Conservation (phyloP, 2,888 invertebrate species). For the Drosophila sordidapex region DNA sequence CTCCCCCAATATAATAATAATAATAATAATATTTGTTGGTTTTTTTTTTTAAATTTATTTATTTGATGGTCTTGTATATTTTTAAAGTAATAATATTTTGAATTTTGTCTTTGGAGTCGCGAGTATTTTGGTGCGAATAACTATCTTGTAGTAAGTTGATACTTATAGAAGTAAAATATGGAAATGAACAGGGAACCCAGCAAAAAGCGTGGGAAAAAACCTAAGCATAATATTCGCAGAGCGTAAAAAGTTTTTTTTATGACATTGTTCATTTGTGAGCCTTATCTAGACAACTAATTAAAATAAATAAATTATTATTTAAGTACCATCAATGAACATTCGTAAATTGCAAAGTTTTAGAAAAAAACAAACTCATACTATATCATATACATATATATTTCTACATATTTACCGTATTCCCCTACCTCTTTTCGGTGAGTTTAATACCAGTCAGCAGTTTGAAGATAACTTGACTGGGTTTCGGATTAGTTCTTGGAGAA, state of each 20-base stretch:
- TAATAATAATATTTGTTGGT: slow-evolving; percentile 2
- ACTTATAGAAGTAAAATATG: not conserved
- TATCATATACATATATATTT: not conserved
- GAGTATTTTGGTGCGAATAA: not conserved
- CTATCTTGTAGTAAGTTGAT: not conserved
- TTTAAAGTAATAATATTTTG: not conserved
- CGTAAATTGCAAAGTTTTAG: not conserved
- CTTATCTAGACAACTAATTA: not conserved
- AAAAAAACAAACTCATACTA: not conserved
- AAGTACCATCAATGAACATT: not conserved
- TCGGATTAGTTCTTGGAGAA: not conserved
- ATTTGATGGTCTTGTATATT: not conserved
- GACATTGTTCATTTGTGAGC: not conserved
- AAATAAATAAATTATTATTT: not conserved
- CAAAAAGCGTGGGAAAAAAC: not conserved
- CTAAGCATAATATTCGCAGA: not conserved
- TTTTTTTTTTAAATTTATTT: not conserved
- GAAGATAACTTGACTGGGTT: not conserved
- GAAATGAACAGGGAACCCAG: not conserved
- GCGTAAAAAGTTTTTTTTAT: not conserved
- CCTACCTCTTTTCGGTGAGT: not conserved
- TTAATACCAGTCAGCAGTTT: not conserved
- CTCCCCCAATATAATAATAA: not conserved
- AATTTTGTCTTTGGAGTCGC: not conserved
- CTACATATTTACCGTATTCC: not conserved